These are phyloP conservation scores for Dione juno DNA, from an alignment of 2,888 invertebrate species.

Conservation along the genomic window DNA sequence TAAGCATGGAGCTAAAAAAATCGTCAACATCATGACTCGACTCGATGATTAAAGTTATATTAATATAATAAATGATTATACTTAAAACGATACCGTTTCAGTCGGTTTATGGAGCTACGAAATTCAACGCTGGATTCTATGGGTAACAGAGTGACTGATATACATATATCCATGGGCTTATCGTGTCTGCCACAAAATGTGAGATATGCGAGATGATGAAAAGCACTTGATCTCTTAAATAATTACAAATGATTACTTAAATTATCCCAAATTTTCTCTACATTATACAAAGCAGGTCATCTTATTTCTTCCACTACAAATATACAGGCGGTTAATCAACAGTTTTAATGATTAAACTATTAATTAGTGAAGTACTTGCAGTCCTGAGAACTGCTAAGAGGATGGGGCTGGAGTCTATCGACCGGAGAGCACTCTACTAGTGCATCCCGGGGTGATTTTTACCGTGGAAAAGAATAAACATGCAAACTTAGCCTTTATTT, in stretches of 20 bases:
- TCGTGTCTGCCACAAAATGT: background rate
- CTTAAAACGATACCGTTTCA: no score
- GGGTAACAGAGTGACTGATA: no score
- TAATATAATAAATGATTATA: no score
- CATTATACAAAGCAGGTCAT: no score
- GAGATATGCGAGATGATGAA: no score
- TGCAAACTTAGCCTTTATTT: slow-evolving; percentile 6
- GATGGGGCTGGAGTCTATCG: slow-evolving; percentile 35
- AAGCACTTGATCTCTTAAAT: background rate
- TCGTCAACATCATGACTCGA: no score
- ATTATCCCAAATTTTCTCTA: background rate
- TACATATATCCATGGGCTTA: no score
- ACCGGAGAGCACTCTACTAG: slow-evolving; percentile 37
- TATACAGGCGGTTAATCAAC: slow-evolving; percentile 8
- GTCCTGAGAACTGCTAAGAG: slow-evolving; percentile 28
- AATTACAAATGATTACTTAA: background rate
- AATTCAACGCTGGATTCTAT: no score
- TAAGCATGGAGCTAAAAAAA: no score
- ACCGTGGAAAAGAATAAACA: slow-evolving; percentile 9
- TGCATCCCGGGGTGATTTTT: slow-evolving; percentile 28
- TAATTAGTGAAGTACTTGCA: slow-evolving; percentile 33
- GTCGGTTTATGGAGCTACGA: no score
- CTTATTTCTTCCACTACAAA: background rate
- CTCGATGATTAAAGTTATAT: no score
- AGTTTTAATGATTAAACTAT: slow-evolving; percentile 31